These are phyloP conservation scores for Trissoscelio sp. DNA, from an alignment of 2,888 invertebrate genomes.

Conservation along the genomic window DNA sequence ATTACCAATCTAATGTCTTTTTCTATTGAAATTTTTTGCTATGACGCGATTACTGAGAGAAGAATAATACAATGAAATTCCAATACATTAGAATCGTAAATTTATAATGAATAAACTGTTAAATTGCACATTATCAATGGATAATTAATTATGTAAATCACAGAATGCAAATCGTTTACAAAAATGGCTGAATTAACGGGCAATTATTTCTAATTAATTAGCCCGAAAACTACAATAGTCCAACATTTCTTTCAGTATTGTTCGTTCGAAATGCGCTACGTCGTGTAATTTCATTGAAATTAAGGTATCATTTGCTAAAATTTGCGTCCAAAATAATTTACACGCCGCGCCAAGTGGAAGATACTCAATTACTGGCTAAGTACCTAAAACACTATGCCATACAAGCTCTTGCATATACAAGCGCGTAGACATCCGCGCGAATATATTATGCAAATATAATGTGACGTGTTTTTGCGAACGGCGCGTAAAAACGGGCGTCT, in stretches of 20 bases:
- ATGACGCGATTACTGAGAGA: no score
- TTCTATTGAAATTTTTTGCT: no score
- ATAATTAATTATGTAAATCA: neutral
- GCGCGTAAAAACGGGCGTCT: conserved; percentile 7
- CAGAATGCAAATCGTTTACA: neutral
- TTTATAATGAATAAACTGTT: no score
- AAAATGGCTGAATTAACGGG: neutral
- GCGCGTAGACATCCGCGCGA: conserved; percentile 19
- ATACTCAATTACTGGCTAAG: conserved; percentile 44
- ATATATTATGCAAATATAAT: conserved; percentile 45
- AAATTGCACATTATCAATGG: neutral
- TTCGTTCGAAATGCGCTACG: neutral
- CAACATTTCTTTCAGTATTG: neutral
- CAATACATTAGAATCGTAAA: neutral
- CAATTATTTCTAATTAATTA: neutral
- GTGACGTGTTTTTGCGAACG: conserved; percentile 26
- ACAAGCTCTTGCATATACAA: conserved; percentile 45
- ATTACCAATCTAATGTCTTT: no score
- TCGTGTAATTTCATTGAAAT: conserved; percentile 16
- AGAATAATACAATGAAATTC: neutral
- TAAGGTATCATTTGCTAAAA: conserved; percentile 12
- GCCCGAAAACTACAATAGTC: no score
- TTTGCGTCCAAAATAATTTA: conserved; percentile 27
- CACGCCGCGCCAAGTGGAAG: conserved; percentile 19
- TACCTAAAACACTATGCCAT: conserved; percentile 42